Evolutionary conservation across 2,797 vertebrate species (phyloP).

Genomic region (Picus viridis): DNA sequence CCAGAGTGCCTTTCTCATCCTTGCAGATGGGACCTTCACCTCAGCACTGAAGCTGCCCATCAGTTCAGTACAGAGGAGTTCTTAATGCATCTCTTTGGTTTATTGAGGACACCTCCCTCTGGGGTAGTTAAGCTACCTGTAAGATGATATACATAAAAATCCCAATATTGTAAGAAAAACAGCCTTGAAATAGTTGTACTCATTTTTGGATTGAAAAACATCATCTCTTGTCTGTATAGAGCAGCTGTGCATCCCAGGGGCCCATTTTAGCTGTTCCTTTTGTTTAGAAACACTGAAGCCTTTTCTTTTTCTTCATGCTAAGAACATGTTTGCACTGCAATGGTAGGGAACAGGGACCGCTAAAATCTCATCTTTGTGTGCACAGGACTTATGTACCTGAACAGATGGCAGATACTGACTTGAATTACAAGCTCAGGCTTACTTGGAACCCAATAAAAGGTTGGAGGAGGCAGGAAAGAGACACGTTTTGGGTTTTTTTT

Average conservation of each 20-base stretch:
- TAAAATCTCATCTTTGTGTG: background rate
- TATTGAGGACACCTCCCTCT: background rate
- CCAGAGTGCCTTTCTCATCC: background rate
- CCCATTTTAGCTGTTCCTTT: background rate
- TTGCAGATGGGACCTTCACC: background rate
- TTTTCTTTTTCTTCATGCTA: constrained; percentile 1
- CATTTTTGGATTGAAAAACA: background rate
- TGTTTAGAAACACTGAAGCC: background rate
- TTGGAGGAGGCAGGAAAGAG: constrained; percentile 26
- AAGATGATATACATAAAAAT: background rate
- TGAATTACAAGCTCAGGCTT: constrained; percentile 72
- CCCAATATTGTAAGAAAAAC: background rate
- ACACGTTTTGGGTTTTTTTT: constrained; percentile 34
- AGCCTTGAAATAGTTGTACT: background rate
- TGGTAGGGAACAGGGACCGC: background rate
- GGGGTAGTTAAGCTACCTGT: background rate
- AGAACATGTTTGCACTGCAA: background rate
- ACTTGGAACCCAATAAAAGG: constrained; percentile 50
- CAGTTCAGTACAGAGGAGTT: fast-evolving
- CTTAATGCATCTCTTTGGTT: background rate
- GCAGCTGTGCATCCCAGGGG: background rate
- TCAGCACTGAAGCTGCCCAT: background rate
- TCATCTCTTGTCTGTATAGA: background rate
- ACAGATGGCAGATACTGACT: constrained; percentile 33
- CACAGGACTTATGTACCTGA: background rate